Evolutionary conservation across 1,140 invertebrate genomes (phyloP).

Genomic region (Listronotus oregonensis): DNA sequence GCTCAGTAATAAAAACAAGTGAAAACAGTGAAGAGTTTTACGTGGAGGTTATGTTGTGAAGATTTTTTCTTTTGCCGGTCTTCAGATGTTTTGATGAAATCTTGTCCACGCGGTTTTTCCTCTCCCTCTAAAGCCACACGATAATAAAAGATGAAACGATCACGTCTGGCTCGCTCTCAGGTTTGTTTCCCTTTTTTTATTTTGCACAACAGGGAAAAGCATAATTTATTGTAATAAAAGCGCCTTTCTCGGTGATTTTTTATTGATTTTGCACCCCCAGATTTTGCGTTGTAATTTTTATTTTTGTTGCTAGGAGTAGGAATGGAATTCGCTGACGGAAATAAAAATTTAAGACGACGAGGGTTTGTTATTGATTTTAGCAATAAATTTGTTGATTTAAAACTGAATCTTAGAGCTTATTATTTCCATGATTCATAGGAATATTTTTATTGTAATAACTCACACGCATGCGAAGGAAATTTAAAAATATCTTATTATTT

Average conservation of each 20-base stretch:
- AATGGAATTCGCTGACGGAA: neutral
- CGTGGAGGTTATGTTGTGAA: slow-evolving; percentile 47
- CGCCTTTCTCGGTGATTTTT: slow-evolving; percentile 21
- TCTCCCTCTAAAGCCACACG: slow-evolving; percentile 15
- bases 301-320: slow-evolving; percentile 18
- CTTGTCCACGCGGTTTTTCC: slow-evolving; percentile 32
- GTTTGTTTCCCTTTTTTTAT: slow-evolving; percentile 28
- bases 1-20: slow-evolving; percentile 6
- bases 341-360: slow-evolving; percentile 1
- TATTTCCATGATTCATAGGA: slow-evolving; percentile 19
- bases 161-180: slow-evolving; percentile 21
- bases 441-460: slow-evolving; percentile 27
- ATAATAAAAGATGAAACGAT: slow-evolving; percentile 29
- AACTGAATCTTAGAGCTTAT: slow-evolving; percentile 4
- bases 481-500: slow-evolving; percentile 17
- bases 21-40: slow-evolving; percentile 20
- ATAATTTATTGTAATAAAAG: slow-evolving; percentile 22
- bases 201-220: slow-evolving; percentile 7
- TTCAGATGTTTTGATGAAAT: slow-evolving; percentile 36
- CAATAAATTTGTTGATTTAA: slow-evolving; percentile 29
- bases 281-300: slow-evolving; percentile 15
- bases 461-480: neutral
- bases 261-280: slow-evolving; percentile 24
- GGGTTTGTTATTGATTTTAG: slow-evolving; percentile 28
- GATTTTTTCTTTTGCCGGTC: slow-evolving; percentile 42